These are phyloP conservation scores for Caenorhabditis sinica DNA, from an alignment of 2,888 invertebrate genomes.

Conservation along the genomic window DNA sequence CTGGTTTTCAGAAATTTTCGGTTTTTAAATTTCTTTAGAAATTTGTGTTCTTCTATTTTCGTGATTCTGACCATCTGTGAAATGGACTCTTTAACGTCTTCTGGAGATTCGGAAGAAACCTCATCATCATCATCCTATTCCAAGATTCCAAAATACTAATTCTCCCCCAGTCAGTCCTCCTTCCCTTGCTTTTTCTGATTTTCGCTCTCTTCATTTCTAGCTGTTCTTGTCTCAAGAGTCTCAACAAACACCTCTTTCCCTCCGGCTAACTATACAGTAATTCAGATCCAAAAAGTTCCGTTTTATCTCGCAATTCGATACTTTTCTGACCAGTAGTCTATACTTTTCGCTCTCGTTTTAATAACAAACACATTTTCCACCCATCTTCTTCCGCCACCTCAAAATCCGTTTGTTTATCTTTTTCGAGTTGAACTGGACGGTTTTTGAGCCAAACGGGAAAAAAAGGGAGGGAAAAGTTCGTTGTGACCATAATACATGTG, in stretches of 20 bases:
- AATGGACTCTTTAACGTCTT: too few species aligned
- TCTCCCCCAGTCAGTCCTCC: not conserved
- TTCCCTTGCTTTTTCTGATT: not conserved
- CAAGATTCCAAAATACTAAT: not conserved
- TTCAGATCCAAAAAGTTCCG: constrained; percentile 28
- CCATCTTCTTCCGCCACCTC: not conserved
- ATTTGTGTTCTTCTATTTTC: too few species aligned
- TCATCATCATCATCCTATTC: too few species aligned
- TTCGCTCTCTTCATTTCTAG: not conserved
- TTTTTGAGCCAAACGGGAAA: constrained; percentile 21
- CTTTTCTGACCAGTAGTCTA: constrained; percentile 30
- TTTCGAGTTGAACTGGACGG: not conserved
- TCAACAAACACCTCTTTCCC: not conserved
- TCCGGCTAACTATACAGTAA: constrained; percentile 25
- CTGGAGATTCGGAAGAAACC: too few species aligned
- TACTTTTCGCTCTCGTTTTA: not conserved
- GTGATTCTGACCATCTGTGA: too few species aligned
- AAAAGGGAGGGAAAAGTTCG: not conserved
- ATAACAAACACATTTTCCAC: constrained; percentile 2
- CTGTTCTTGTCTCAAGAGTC: constrained; percentile 2
- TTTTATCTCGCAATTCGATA: constrained; percentile 4
- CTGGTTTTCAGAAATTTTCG: too few species aligned
- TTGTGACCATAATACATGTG: constrained; percentile 26
- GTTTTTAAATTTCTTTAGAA: too few species aligned
- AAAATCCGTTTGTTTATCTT: constrained; percentile 11